Percentiles rank a stretch among this genome's conserved stretches.
phyloP scores from a whole-genome alignment of 2,888 invertebrate species.

The Erpobdella octoculata region DNA sequence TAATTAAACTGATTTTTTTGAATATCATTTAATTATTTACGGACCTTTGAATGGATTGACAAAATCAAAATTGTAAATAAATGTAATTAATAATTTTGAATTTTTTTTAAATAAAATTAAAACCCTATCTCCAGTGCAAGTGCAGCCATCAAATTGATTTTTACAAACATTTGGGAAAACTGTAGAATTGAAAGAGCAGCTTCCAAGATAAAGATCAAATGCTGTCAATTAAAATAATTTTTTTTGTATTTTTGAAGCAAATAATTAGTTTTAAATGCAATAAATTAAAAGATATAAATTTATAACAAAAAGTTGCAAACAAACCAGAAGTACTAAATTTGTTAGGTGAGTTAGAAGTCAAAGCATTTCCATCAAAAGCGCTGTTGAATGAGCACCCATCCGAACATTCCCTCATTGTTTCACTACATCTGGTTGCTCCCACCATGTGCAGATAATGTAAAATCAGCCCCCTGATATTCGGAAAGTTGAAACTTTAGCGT shows the following conservation, averaged over 20 bases:
- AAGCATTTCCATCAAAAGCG: conserved; percentile 27
- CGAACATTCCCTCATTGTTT: conserved; percentile 26
- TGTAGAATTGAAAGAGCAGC: too few species aligned
- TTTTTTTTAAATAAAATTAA: too few species aligned
- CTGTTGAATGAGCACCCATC: conserved; percentile 31
- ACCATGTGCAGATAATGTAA: conserved; percentile 75
- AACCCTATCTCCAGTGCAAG: too few species aligned
- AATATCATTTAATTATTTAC: too few species aligned
- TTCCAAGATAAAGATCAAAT: not conserved
- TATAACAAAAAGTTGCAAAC: too few species aligned
- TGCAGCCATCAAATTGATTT: too few species aligned
- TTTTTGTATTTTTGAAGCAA: not conserved
- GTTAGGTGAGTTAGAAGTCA: not conserved
- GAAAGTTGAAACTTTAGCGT: too few species aligned
- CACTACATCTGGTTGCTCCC: conserved; percentile 64
- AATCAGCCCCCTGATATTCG: conserved; percentile 55
- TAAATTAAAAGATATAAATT: not conserved
- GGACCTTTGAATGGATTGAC: too few species aligned
- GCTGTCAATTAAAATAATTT: not conserved
- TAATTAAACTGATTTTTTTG: too few species aligned
- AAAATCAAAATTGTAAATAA: too few species aligned
- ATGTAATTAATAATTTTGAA: too few species aligned
- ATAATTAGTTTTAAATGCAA: not conserved
- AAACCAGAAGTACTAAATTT: not conserved
- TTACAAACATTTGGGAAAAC: too few species aligned